phyloP scores from a whole-genome alignment of 2,113 vertebrate species.

The Grallaria varia region DNA sequence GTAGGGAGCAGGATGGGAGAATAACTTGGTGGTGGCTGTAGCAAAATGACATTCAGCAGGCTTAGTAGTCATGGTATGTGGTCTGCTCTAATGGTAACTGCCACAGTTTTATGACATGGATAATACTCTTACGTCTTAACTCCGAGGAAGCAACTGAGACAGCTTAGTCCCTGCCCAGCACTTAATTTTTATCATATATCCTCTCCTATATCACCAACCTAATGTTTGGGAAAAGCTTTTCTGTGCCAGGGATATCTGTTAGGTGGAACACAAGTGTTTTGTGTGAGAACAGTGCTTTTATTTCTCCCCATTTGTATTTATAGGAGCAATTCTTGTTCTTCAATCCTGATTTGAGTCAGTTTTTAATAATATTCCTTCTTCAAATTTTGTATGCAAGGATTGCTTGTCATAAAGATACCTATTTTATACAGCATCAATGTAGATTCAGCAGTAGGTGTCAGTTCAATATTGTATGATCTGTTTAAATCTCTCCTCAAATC shows the following conservation, averaged over 20 bases:
- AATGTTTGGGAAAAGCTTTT: neutral
- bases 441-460: neutral
- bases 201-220: neutral
- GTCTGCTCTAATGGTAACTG: neutral
- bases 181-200: neutral
- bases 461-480: neutral
- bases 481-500: neutral
- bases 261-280: neutral
- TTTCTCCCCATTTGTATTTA: neutral
- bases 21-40: neutral
- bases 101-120: neutral
- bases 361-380: neutral
- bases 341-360: neutral
- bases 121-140: neutral
- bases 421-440: neutral
- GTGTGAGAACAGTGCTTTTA: neutral
- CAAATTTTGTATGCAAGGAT: neutral
- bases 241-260: neutral
- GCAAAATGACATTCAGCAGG: neutral
- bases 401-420: neutral
- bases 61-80: accelerated
- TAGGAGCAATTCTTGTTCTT: neutral
- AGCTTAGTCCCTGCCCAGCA: neutral
- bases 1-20: neutral
- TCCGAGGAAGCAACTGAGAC: neutral